Base-by-base conservation (phyloP, 2,888 invertebrate species). In the Drosophila seclusa region DNA sequence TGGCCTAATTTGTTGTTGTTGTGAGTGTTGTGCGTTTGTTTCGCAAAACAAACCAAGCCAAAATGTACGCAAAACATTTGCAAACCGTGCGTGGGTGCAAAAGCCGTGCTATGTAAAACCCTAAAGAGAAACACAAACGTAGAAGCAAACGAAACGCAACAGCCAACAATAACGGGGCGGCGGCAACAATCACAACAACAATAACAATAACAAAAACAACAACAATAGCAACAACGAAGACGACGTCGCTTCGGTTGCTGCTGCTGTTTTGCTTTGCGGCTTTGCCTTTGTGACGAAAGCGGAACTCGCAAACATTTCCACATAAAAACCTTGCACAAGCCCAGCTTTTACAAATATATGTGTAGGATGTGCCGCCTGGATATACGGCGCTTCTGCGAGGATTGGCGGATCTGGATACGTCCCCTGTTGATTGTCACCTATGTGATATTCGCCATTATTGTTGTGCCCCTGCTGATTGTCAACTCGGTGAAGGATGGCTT, bases 321-420 rank as follows among this genome's bases (percentile, higher is more conserved):
- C 21, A 71, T 38, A 70, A 11, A 34, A 60, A 24, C 7, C 16
- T 16, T 52, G 31, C 4, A 32, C 5, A 63, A 57, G 45, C 45
- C 16, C 40, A 40, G 21, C 8, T 45, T 27, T 4, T 16, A 4
- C 2, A 7, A 62, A 40, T 32, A 27, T 11, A 66, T 52, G 57
- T 66, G 64, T 57, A 63, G 64, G 53, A 91, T 91, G 91, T 91
- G 91, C 71, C 80, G 83, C 69, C 53, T 90, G n/a, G 88, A 91
- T 59, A 66, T 91, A 72, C 88, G 92, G 66, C 90, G 91, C 73
- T 92, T 93, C 78, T 93, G 91, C 54, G 91, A 91, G 53, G 93
- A 92, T 72, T 98, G 98, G 98, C 95, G 96, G 91, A 94, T 96
- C 81, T 98, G 98, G 98, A 98, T 98, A 91, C 95, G 97, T 81